Conservation (phyloP, 2,888 invertebrate genomes). For the Digitonthophagus gazella region DNA sequence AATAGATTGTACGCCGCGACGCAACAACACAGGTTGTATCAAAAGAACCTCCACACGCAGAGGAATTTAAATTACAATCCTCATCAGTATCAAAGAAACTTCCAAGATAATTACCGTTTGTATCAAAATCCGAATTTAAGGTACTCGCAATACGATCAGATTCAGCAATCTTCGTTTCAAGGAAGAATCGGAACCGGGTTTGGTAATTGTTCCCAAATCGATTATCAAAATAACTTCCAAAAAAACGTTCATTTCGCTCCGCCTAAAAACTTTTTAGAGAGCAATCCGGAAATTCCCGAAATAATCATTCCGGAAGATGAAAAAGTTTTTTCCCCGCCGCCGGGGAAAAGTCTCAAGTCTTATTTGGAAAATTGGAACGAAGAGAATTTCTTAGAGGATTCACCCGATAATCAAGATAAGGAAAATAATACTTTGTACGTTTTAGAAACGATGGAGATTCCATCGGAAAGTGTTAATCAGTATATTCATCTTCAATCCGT, state of each 20-base stretch:
- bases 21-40: constrained; percentile 31
- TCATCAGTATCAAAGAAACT: constrained; percentile 27
- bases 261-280: constrained; percentile 26
- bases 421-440: constrained; percentile 32
- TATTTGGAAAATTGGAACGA: constrained; percentile 49
- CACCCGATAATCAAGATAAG: constrained; percentile 22
- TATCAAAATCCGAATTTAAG: constrained; percentile 18
- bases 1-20: constrained; percentile 36
- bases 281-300: constrained; percentile 31
- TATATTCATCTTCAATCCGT: constrained; percentile 37
- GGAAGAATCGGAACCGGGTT: constrained; percentile 42
- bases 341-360: constrained; percentile 42
- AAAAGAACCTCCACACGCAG: constrained; percentile 27
- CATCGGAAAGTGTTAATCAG: constrained; percentile 36
- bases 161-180: constrained; percentile 32
- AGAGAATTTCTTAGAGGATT: constrained; percentile 41
- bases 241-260: constrained; percentile 32
- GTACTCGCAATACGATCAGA: constrained; percentile 9
- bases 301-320: constrained; percentile 37
- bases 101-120: constrained; percentile 24
- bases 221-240: constrained; percentile 39
- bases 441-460: constrained; percentile 37
- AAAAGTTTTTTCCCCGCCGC: constrained; percentile 34
- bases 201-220: constrained; percentile 33
- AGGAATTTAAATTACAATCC: constrained; percentile 25